These are phyloP conservation scores for Volucella inanis DNA, from an alignment of 2,888 invertebrate genomes.

Conservation along the genomic window DNA sequence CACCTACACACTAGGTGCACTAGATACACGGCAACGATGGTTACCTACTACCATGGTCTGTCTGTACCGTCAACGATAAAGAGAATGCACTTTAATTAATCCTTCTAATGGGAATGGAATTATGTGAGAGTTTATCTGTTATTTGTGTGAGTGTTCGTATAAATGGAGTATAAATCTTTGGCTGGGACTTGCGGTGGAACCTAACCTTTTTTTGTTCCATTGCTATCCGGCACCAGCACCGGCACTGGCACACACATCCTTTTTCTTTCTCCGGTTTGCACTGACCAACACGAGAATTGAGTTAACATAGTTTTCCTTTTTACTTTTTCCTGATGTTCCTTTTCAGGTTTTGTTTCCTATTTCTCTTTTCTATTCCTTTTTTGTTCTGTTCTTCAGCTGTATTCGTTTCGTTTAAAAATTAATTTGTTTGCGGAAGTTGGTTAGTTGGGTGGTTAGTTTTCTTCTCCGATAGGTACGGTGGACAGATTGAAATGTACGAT, in stretches of 20 bases:
- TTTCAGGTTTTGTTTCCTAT: not conserved
- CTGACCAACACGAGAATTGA: conserved; percentile 36
- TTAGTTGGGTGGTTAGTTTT: conserved; percentile 9
- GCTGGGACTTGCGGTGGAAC: conserved; percentile 32
- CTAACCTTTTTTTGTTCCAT: not conserved
- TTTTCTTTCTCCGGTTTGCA: not conserved
- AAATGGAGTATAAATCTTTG: conserved; percentile 36
- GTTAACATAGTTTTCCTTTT: conserved; percentile 64
- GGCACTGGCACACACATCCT: not conserved
- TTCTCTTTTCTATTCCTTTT: not conserved
- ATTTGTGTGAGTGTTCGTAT: conserved; percentile 13
- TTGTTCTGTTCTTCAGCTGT: too few relatives aligned
- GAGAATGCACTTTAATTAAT: conserved; percentile 68
- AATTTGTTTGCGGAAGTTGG: conserved; percentile 49
- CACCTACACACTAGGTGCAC: conserved; percentile 10
- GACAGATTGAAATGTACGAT: too few relatives aligned
- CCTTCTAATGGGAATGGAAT: conserved; percentile 61
- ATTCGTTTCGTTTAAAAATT: conserved; percentile 42
- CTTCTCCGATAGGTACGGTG: not conserved
- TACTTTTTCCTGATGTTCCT: conserved; percentile 24
- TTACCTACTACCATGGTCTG: not conserved
- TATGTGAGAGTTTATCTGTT: conserved; percentile 35
- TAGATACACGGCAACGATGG: not conserved
- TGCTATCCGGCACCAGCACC: not conserved
- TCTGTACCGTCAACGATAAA: conserved; percentile 57